These are phyloP conservation scores for Podarcis muralis DNA, from an alignment of 2,113 vertebrate species.

Conservation along the genomic window DNA sequence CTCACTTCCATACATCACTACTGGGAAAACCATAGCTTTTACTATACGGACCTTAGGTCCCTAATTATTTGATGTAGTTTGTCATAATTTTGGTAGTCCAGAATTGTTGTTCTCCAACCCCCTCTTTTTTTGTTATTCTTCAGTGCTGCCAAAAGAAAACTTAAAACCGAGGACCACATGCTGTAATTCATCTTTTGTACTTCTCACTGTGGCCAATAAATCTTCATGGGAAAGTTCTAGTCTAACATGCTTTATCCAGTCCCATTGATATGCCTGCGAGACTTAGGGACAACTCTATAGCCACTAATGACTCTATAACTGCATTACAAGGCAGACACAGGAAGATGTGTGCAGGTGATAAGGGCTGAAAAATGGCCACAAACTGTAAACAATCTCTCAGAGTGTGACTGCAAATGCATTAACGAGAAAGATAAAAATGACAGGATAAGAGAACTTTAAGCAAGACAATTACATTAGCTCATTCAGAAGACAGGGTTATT, in stretches of 20 bases:
- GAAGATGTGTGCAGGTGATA: constrained; percentile 68
- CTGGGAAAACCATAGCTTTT: too few relatives aligned
- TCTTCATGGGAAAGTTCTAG: not conserved
- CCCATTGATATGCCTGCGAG: constrained; percentile 54
- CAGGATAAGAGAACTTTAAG: not conserved
- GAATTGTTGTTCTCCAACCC: not conserved
- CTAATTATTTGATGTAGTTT: not conserved
- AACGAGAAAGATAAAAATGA: constrained; percentile 36
- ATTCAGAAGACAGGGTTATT: not conserved
- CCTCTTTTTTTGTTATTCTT: not conserved
- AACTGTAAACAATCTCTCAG: constrained; percentile 62
- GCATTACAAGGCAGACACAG: constrained; percentile 61
- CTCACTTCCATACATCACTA: too few relatives aligned
- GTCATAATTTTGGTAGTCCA: not conserved
- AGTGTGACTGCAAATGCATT: constrained; percentile 39
- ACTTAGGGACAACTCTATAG: constrained; percentile 52
- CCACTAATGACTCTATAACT: constrained; percentile 66
- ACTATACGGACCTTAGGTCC: too few relatives aligned
- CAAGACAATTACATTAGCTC: constrained; percentile 20
- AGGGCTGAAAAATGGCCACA: constrained; percentile 49
- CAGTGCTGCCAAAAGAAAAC: not conserved
- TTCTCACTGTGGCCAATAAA: not conserved
- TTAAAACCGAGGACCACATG: not conserved
- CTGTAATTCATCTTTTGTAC: constrained; percentile 21
- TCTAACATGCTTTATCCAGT: constrained; percentile 32